Evolutionary conservation across 2,888 invertebrate genomes (phyloP).

Genomic region (Cephus pygmeus): DNA sequence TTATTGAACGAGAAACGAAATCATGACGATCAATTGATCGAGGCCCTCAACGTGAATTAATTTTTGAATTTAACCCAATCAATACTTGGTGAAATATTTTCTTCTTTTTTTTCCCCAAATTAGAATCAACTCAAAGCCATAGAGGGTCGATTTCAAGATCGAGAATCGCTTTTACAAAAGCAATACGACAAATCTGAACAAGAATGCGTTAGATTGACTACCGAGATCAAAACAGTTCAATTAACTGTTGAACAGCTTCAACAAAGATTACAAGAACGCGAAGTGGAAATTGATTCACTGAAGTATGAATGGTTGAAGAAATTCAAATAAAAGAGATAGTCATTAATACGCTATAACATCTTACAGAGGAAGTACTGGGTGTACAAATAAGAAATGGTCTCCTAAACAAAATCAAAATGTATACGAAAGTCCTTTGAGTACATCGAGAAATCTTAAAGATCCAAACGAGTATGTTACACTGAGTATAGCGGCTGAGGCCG

Average conservation of each 20-base stretch:
- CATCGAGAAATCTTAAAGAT: conserved; percentile 28
- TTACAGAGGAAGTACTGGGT: too few relatives aligned
- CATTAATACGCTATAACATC: too few relatives aligned
- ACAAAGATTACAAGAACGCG: conserved; percentile 52
- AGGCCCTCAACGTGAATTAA: conserved; percentile 70
- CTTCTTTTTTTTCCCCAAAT: background rate
- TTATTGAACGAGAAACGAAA: conserved; percentile 74
- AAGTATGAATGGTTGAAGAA: conserved; percentile 31
- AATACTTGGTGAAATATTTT: too few relatives aligned
- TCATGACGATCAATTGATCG: conserved; percentile 74
- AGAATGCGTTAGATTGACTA: conserved; percentile 40
- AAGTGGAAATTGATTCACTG: conserved; percentile 52
- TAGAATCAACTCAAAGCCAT: conserved; percentile 46
- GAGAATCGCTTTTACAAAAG: conserved; percentile 36
- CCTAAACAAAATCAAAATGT: too few relatives aligned
- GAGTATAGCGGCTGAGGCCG: conserved; percentile 73
- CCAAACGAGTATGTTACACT: conserved; percentile 61
- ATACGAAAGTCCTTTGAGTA: conserved; percentile 21
- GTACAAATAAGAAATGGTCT: too few relatives aligned
- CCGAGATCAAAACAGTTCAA: conserved; percentile 45
- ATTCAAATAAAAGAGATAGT: background rate
- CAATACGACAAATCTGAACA: conserved; percentile 44
- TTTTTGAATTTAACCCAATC: background rate
- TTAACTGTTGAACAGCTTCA: conserved; percentile 47
- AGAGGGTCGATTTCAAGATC: conserved; percentile 44